Evolutionary conservation across 2,113 vertebrate species (phyloP), one percentile per base, ranked within the genome.

Genomic region (Choloepus hoffmanni): DNA sequence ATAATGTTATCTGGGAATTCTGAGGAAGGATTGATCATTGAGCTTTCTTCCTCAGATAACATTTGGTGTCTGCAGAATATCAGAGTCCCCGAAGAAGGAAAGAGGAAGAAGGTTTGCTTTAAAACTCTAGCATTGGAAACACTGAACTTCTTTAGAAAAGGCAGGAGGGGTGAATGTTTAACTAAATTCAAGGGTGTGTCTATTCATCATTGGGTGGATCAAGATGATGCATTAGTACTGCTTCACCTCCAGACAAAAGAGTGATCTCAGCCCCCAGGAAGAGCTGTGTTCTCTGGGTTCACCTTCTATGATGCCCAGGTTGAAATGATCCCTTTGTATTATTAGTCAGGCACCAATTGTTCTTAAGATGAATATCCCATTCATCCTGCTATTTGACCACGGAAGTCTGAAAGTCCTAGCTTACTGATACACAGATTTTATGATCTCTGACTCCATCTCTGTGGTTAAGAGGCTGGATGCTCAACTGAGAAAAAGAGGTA

Each of bases 281-380:
- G 19, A 95, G 73, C 60, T 93, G 53, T 73, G 24, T 33, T n/a
- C 45, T 83, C 62, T 79, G 95, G 55, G 11, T 94, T 79, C 70
- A 28, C 36, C n/a, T 55, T 13, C 45, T 58, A 0, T n/a, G 68
- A 95, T 77, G 18, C 50, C 68, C 78, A 96, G n/a, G 90, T 43
- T 92, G 73, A 94, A 97, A 85, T 60, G 7, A 89, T 55, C 60
- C 78, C 85, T 95, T 88, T 83, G 62, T 89, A 26, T 85, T 73
- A 79, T 92, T 88, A 90, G 62, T 81, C 73, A 95, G 92, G 19
- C 63, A 63, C 36, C 58, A 33, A 70, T 87, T 93, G 86, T 85
- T 89, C 86, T 62, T 19, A 70, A 74, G 67, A 76, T 62, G 60
- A 97, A 65, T 94, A 63, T 73, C 26, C 85, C 68, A 94, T 95